Base-by-base conservation (phyloP, 2,797 vertebrate genomes). In the Adelosebastes latens region DNA sequence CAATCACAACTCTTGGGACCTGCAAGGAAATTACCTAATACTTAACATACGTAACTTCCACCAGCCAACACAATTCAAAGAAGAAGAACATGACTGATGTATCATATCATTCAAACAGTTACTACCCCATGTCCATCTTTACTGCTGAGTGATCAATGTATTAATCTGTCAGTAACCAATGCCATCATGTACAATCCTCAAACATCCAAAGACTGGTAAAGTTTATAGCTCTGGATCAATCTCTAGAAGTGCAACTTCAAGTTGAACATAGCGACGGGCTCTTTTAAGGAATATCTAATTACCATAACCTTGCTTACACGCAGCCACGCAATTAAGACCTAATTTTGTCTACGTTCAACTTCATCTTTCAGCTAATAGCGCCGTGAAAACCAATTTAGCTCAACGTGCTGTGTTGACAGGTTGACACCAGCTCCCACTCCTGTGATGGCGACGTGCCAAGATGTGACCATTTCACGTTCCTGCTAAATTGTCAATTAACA, bases 401-500 rank as follows among this genome's bases (percentile, higher is more conserved):
- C 53, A 27, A 11, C 9, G 69, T 53, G 55, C 59, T 49, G 18
- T 32, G 77, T 67, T 87, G 87, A 84, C 79, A 88, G 60, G 55
- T 61, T 86, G 77, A 90, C 86, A 80, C 75, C 49, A 36, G 72
- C 70, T 69, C 64, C 60, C 62, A 49, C 71, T 80, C 62, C 2
- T n/a, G 8, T 9, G n/a, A 58, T 63, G 67, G 76, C 73, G 0
- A 31, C 42, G 18, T 0, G 73, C 77, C 89, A 84, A 62, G 25
- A 83, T 75, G 69, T 74, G 75, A 75, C 72, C 77, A 72, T 76
- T 84, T 80, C 32, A 32, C 71, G 70, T 81, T 84, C 74, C 85
- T 67, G 82, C 82, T 83, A 82, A 90, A 85, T 82, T 88, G 78
- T 80, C 82, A 85, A 76, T 91, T 81, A 86, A 81, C 75, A 79